Base-by-base conservation (phyloP, 2,888 invertebrate species). In the Lysandra bellargus region DNA sequence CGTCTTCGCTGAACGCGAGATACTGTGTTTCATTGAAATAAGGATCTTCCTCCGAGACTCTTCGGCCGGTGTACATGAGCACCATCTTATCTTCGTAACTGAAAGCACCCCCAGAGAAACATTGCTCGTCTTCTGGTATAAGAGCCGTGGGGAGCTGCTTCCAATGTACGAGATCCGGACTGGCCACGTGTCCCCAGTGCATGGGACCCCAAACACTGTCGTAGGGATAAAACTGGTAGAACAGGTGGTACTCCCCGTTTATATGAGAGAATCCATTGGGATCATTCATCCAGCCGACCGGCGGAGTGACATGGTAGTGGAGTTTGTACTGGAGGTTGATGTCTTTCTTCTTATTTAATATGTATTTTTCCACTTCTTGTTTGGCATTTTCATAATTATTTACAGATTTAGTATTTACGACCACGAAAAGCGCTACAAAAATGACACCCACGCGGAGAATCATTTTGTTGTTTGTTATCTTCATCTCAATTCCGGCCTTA, bases 151-250 rank as follows among this genome's bases (percentile, higher is more conserved):
- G 86, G 1, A 86, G 79, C 61, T 89, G 85, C 74, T 86, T 83
- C 91, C 91, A 91, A 72, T 83, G 83, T 2, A 90, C 82, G 44
- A 91, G 81, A 80, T 91, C 89, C 0, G 81, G 81, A 72, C 88
- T 87, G 23, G 84, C 82, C 0, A 87, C 87, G 80, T 91, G 91
- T 0, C 89, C 90, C 91, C 90, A 91, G 79, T 87, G 87, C 82
- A 88, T 88, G 1, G 80, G 78, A 6, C 84, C 79, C 74, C 81
- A 81, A 2, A 79, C 72, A 60, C 83, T 83, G 40, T 82, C 82
- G 60, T 85, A 79, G 0, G 89, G 89, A 81, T 88, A 84, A 83
- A 87, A 85, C 79, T 90, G 90, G 80, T 86, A 89, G 81, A 87
- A 89, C 6, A 88, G 81, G 80, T 91, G 90, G 80, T 87, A 91